These are phyloP conservation scores for Pao palembangensis DNA, from an alignment of 2,113 vertebrate species.

Conservation along the genomic window DNA sequence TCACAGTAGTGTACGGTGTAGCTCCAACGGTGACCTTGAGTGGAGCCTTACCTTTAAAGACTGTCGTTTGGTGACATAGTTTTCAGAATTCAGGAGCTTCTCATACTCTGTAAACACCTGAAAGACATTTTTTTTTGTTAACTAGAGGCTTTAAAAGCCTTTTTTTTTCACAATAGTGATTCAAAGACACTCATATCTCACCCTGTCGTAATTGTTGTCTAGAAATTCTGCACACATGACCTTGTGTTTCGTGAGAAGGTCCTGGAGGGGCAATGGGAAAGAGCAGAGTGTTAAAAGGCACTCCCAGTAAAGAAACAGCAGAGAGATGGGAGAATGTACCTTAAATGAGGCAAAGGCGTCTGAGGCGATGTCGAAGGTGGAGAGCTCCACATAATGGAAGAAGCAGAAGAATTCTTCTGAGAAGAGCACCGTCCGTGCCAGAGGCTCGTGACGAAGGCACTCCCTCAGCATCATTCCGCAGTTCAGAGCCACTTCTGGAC, in stretches of 20 bases:
- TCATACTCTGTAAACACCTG: constrained; percentile 97
- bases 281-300: neutral
- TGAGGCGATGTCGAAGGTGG: constrained; percentile 80
- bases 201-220: constrained; percentile 93
- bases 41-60: constrained; percentile 87
- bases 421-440: constrained; percentile 75
- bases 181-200: constrained; percentile 63
- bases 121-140: constrained; percentile 26
- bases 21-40: neutral
- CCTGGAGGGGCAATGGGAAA: constrained; percentile 70
- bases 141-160: neutral
- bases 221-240: constrained; percentile 93
- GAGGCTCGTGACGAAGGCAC: constrained; percentile 78
- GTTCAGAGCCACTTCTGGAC: constrained; percentile 77
- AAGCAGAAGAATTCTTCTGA: constrained; percentile 78
- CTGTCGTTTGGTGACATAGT: constrained; percentile 97
- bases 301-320: neutral
- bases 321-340: constrained; percentile 35
- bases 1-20: too few relatives aligned
- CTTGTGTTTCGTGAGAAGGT: constrained; percentile 94
- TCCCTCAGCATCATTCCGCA: constrained; percentile 82
- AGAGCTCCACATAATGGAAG: constrained; percentile 79
- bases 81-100: constrained; percentile 95
- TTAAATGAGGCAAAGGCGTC: constrained; percentile 83
- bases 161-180: neutral